A percentile compares a stretch with the other conserved stretches of the same genome.
Evolutionary conservation across 2,888 invertebrate genomes (phyloP).

Genomic region (Euplagia quadripunctaria): DNA sequence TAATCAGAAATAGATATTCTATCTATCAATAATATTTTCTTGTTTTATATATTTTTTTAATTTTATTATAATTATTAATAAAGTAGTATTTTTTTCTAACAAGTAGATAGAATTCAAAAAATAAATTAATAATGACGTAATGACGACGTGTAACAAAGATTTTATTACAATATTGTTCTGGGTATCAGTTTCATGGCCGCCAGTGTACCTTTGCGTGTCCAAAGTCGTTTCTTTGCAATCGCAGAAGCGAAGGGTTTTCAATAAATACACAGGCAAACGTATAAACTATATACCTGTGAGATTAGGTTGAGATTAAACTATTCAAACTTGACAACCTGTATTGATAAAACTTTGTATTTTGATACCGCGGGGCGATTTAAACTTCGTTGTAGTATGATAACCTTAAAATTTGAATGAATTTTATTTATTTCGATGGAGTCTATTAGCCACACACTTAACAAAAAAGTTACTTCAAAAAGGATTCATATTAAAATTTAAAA

Average conservation of each 20-base stretch:
- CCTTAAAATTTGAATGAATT: background rate
- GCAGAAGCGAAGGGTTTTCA: slow-evolving; percentile 83
- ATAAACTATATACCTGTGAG: slow-evolving; percentile 59
- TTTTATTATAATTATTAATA: background rate
- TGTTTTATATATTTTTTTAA: background rate
- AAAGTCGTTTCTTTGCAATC: slow-evolving; percentile 85
- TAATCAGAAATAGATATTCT: background rate
- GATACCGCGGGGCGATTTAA: slow-evolving; percentile 34
- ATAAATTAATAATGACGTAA: slow-evolving; percentile 22
- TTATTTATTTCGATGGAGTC: too few relatives aligned
- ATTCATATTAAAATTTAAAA: too few relatives aligned
- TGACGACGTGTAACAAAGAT: slow-evolving; percentile 33
- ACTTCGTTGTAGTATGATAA: slow-evolving; percentile 1
- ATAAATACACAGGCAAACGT: slow-evolving; percentile 76
- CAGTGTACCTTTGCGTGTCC: slow-evolving; percentile 80
- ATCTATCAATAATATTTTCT: background rate
- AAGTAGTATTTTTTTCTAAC: background rate
- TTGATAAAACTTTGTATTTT: slow-evolving; percentile 69
- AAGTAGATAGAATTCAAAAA: background rate
- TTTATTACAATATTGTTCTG: slow-evolving; percentile 46
- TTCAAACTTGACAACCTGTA: slow-evolving; percentile 72
- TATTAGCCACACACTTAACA: too few relatives aligned
- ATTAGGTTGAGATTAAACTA: slow-evolving; percentile 72
- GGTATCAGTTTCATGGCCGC: slow-evolving; percentile 60
- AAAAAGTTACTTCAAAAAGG: too few relatives aligned